Evolutionary conservation across 2,113 vertebrate genomes (phyloP).

Genomic region (Oryzias javanicus): DNA sequence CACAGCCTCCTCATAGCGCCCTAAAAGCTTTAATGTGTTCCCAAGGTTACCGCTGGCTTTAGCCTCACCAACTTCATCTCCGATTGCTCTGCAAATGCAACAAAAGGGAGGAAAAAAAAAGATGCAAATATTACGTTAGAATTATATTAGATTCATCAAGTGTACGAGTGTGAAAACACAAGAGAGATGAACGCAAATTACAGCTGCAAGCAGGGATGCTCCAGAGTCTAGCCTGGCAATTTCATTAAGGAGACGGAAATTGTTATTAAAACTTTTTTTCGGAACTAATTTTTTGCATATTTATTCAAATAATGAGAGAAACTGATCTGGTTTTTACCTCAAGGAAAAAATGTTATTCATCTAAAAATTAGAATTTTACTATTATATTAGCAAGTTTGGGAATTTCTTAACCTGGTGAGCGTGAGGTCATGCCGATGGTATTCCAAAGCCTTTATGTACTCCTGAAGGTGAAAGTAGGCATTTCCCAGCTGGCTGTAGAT

Average conservation of each 20-base stretch:
- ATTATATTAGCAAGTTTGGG: not conserved
- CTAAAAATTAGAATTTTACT: too few species aligned
- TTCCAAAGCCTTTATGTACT: constrained; percentile 92
- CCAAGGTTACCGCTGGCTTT: constrained; percentile 98
- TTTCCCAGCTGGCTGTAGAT: constrained; percentile 99
- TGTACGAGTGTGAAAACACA: constrained; percentile 16
- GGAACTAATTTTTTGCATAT: too few species aligned
- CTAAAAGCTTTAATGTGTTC: constrained; percentile 94
- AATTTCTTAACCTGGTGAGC: constrained; percentile 80
- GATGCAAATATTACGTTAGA: constrained; percentile 24
- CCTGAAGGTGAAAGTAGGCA: constrained; percentile 95
- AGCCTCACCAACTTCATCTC: constrained; percentile 92
- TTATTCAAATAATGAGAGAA: too few species aligned
- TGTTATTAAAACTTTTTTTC: too few species aligned
- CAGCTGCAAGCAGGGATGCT: constrained; percentile 6
- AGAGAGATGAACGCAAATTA: constrained; percentile 29
- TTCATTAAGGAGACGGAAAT: constrained; percentile 1
- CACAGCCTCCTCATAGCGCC: constrained; percentile 92
- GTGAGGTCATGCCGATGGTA: constrained; percentile 96
- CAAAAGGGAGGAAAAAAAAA: not conserved
- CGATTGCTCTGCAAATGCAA: constrained; percentile 83
- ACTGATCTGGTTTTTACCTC: too few species aligned
- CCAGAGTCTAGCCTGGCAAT: constrained; percentile 5
- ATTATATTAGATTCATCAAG: constrained; percentile 18
- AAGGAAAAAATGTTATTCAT: too few species aligned